Conservation (phyloP, 64 coral and sea anemone genomes). For the Montipora foliosa region DNA sequence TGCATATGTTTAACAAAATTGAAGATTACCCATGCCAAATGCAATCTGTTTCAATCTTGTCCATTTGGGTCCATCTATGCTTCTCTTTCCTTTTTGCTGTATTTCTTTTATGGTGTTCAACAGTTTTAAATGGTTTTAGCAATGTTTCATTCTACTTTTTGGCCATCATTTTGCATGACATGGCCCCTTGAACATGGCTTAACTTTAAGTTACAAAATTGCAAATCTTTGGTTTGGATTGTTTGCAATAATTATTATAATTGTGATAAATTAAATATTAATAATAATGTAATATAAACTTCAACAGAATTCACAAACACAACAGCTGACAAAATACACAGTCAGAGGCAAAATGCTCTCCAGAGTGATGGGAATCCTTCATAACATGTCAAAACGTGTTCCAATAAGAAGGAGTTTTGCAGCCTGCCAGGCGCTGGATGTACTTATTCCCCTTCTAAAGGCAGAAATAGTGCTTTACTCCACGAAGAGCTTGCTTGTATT, state of each 20-base stretch:
- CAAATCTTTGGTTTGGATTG: not conserved
- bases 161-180: no score
- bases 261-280: not conserved
- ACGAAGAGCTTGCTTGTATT: conserved; percentile 74
- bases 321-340: conserved; percentile 32
- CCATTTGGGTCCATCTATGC: no score
- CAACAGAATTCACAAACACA: conserved; percentile 21
- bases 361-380: conserved; percentile 74
- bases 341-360: conserved; percentile 54
- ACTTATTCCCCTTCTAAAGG: conserved; percentile 68
- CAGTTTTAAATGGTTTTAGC: no score
- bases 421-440: conserved; percentile 58
- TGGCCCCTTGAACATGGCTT: no score
- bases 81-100: no score
- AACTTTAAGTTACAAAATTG: not conserved
- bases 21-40: no score
- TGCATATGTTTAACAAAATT: no score
- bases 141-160: no score
- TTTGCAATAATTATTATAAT: not conserved
- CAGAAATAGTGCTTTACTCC: conserved; percentile 51
- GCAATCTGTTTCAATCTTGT: no score
- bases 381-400: conserved; percentile 82
- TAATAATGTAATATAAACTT: not conserved
- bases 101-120: no score
- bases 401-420: conserved; percentile 62